A percentile compares a stretch with the other conserved stretches of the same genome.
Conservation (phyloP, 2,113 vertebrate genomes). For the Gymnarchus niloticus region DNA sequence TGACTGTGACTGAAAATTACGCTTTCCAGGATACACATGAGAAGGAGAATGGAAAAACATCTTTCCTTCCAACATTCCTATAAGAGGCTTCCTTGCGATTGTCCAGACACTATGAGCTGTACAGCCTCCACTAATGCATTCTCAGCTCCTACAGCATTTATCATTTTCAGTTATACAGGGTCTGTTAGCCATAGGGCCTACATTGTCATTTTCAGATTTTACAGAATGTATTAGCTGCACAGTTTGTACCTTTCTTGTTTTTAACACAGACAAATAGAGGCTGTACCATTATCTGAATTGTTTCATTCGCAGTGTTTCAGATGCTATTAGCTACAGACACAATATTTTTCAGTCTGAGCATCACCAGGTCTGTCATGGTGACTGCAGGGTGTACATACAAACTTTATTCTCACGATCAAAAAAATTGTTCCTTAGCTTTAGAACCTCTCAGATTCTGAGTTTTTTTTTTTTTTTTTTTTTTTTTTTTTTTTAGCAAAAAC, state of each 20-base stretch:
- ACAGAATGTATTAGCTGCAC: not conserved
- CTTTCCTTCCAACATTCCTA: not conserved
- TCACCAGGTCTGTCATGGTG: not conserved
- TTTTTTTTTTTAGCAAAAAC: not conserved
- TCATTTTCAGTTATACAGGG: not conserved
- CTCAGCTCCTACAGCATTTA: no score
- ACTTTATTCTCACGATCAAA: not conserved
- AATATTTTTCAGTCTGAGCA: not conserved
- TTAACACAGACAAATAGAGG: not conserved
- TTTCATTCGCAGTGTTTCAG: not conserved
- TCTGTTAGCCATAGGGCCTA: not conserved
- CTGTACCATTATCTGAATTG: not conserved
- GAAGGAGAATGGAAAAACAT: not conserved
- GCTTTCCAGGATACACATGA: slow-evolving; percentile 6
- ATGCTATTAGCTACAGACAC: not conserved
- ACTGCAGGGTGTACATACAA: not conserved
- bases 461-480: slow-evolving; percentile 7
- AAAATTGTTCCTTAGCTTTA: slow-evolving; percentile 1
- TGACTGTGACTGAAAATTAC: slow-evolving; percentile 24
- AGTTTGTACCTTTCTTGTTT: not conserved
- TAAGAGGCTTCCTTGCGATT: not conserved
- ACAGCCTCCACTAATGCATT: not conserved
- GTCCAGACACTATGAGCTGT: not conserved
- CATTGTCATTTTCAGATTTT: not conserved
- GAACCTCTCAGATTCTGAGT: not conserved